A percentile compares a stretch with the other conserved stretches of the same genome.
Conservation (phyloP, 2,113 vertebrate genomes). For the Arizona elegans region DNA sequence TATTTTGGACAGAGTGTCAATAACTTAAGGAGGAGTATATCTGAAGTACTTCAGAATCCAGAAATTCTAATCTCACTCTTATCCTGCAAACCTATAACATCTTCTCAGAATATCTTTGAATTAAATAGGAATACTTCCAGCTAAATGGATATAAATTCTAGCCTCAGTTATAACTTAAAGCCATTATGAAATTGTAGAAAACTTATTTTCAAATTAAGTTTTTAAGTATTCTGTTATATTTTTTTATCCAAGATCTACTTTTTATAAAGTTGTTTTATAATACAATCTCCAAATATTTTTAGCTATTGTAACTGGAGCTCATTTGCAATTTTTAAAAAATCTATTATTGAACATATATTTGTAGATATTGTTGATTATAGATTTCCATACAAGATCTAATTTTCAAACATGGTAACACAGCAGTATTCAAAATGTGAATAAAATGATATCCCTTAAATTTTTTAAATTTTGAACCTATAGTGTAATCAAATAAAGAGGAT, state of each 20-base stretch:
- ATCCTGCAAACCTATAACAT: neutral
- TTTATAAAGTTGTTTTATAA: neutral
- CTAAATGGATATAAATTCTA: neutral
- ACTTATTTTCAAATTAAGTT: neutral
- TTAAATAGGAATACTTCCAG: neutral
- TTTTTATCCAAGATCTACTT: neutral
- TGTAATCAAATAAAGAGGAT: neutral
- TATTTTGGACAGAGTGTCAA: neutral
- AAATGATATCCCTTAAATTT: neutral
- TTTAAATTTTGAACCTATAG: neutral
- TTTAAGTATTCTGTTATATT: neutral
- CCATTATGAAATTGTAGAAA: slow-evolving; percentile 3
- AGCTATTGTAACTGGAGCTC: neutral
- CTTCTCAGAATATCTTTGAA: neutral
- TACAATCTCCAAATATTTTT: neutral
- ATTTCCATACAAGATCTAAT: neutral
- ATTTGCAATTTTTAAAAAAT: neutral
- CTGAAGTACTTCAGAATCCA: neutral
- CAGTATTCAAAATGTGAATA: neutral
- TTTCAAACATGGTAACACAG: slow-evolving; percentile 12
- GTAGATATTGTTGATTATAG: neutral
- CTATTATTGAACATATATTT: slow-evolving; percentile 1
- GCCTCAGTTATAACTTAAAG: neutral
- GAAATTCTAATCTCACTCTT: neutral
- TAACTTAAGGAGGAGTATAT: neutral